A percentile compares a stretch with the other conserved stretches of the same genome.
These are phyloP conservation scores for Percina caprodes DNA, from an alignment of 2,113 vertebrate genomes.

Conservation along the genomic window DNA sequence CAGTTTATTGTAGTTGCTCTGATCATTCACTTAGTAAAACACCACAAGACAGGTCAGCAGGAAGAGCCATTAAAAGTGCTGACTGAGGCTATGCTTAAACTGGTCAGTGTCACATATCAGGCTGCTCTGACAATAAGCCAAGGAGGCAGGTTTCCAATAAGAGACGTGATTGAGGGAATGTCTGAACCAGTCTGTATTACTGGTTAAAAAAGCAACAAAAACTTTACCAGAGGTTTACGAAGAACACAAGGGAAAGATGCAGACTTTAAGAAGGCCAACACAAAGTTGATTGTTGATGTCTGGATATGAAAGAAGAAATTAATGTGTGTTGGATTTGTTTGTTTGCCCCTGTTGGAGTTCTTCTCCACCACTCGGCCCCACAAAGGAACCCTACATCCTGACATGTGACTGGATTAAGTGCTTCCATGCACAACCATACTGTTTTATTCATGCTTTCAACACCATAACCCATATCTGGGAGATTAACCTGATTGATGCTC, in stretches of 20 bases:
- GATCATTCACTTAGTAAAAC: constrained; percentile 76
- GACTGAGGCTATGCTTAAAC: constrained; percentile 56
- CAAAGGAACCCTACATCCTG: constrained; percentile 26
- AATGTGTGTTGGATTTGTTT: constrained; percentile 1
- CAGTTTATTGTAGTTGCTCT: constrained; percentile 70
- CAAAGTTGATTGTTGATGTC: constrained; percentile 17
- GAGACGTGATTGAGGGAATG: constrained; percentile 27
- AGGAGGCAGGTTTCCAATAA: constrained; percentile 47
- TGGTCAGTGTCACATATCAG: constrained; percentile 65
- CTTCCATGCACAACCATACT: constrained; percentile 39
- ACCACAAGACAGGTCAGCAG: constrained; percentile 67
- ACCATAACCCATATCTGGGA: constrained; percentile 48
- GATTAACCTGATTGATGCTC: constrained; percentile 65
- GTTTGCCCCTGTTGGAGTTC: constrained; percentile 16
- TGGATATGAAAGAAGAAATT: constrained; percentile 25
- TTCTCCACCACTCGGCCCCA: not conserved
- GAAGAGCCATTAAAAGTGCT: constrained; percentile 73
- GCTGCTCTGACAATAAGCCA: constrained; percentile 50
- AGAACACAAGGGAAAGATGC: constrained; percentile 23
- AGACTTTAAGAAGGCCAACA: constrained; percentile 14
- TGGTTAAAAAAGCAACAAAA: constrained; percentile 46
- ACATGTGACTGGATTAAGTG: constrained; percentile 52
- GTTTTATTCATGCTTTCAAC: constrained; percentile 68
- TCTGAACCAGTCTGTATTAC: constrained; percentile 33
- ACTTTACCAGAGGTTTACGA: constrained; percentile 32